phyloP scores from a whole-genome alignment of 2,113 vertebrate species.

The Turnix velox region DNA sequence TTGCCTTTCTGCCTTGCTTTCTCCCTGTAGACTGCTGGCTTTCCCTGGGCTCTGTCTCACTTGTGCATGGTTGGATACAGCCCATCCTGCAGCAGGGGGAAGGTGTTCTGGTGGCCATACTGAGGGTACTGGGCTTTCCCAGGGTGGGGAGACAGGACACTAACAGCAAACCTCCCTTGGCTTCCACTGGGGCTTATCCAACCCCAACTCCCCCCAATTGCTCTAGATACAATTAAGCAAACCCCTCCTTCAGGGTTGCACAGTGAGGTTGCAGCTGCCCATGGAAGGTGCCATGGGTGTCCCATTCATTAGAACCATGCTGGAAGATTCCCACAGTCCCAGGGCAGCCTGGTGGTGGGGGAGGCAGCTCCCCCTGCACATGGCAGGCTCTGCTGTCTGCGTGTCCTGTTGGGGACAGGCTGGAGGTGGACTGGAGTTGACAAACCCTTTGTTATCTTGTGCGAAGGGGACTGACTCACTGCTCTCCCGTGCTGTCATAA shows the following conservation, averaged over 20 bases:
- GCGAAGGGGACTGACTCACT: slow-evolving; percentile 42
- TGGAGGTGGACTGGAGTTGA: neutral
- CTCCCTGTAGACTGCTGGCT: neutral
- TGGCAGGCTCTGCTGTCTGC: rapidly evolving
- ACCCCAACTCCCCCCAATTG: neutral
- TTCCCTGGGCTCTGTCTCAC: neutral
- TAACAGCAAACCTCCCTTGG: neutral
- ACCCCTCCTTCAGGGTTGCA: neutral
- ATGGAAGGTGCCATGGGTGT: rapidly evolving
- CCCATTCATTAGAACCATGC: rapidly evolving
- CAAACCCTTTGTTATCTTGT: neutral
- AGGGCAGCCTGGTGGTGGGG: too few relatives aligned
- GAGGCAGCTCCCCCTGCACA: neutral
- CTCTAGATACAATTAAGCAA: neutral
- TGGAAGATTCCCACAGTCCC: neutral
- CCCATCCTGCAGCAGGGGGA: neutral
- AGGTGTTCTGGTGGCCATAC: neutral
- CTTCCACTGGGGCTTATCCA: neutral
- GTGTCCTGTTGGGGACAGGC: neutral
- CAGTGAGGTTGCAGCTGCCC: neutral
- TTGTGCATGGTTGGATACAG: rapidly evolving
- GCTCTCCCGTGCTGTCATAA: slow-evolving; percentile 34
- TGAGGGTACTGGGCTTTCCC: neutral
- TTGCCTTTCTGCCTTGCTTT: neutral
- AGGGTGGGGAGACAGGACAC: too few relatives aligned